Evolutionary conservation across 2,888 invertebrate genomes (phyloP), one percentile per base, ranked within the genome.

Genomic region (Thymelicus acteon): DNA sequence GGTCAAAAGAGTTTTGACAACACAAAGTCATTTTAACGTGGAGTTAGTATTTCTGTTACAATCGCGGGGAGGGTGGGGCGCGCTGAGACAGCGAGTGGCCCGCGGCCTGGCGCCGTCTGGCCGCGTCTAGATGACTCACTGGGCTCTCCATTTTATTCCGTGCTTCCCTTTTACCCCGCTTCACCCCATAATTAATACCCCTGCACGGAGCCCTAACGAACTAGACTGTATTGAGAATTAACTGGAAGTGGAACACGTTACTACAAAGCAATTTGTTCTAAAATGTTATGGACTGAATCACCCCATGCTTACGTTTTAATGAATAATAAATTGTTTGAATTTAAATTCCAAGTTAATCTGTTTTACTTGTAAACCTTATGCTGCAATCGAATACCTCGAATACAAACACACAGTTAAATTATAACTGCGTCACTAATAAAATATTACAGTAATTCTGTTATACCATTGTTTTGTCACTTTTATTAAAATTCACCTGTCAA

Each of bases 81-180:
- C n/a, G 87, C 7, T 58, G 37, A 69, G 87, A 87, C 87, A 88
- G 85, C 85, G 84, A 83, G 82, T 84, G 83, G 75, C 77, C 72
- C 64, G 75, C 75, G 74, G 65, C 72, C 72, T 79, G 90, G 92
- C 92, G 92, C 92, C 92, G 92, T 90, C 92, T 90, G 84, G 92
- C 72, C 90, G 91, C 79, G 73, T 74, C 73, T 76, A 76, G 79
- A 81, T 93, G 93, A 93, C 82, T 93, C 93, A 93, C 83, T 78
- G 92, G 92, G 82, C 87, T 87, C 88, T 88, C 90, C 92, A 79
- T 80, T 78, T 65, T 70, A 70, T 70, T 72, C 75, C 73, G 74
- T 75, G 76, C 85, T 87, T 89, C 90, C 91, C 90, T 88, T 88
- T 82, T 82, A 78, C 76, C 74, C 75, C 75, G 75, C 82, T 87